Percentiles rank a stretch among this genome's conserved stretches.
Evolutionary conservation across 2,888 invertebrate genomes (phyloP).

Genomic region (Phyllotreta cruciferae): DNA sequence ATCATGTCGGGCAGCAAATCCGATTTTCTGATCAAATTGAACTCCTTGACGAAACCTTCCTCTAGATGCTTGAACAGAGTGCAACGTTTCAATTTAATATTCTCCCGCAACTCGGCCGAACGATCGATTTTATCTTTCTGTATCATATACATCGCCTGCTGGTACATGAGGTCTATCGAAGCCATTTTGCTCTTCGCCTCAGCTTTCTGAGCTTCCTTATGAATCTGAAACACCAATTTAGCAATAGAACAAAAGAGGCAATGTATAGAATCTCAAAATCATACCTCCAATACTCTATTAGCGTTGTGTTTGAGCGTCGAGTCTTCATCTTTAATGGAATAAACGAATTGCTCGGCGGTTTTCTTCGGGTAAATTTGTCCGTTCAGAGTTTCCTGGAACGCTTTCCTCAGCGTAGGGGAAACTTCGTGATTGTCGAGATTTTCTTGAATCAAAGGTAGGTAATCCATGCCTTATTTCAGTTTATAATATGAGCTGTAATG

Average conservation of each 20-base stretch:
- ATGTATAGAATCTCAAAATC: not conserved
- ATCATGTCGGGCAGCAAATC: slow-evolving; percentile 51
- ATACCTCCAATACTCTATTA: slow-evolving; percentile 43
- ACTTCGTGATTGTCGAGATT: slow-evolving; percentile 49
- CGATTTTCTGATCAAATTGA: slow-evolving; percentile 49
- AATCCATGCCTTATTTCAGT: slow-evolving; percentile 46
- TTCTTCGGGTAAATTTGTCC: slow-evolving; percentile 45
- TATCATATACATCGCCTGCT: slow-evolving; percentile 48
- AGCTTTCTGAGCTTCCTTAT: slow-evolving; percentile 31
- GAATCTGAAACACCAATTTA: slow-evolving; percentile 31
- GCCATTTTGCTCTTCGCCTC: slow-evolving; percentile 43
- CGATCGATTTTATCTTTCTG: slow-evolving; percentile 43
- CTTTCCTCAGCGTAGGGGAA: slow-evolving; percentile 47
- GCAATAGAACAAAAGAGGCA: not conserved
- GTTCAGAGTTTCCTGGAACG: slow-evolving; percentile 52
- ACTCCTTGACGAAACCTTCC: slow-evolving; percentile 42
- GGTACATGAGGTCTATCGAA: slow-evolving; percentile 49
- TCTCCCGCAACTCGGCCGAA: slow-evolving; percentile 43
- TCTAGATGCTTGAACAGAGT: slow-evolving; percentile 45
- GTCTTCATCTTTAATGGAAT: slow-evolving; percentile 45
- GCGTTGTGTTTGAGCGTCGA: slow-evolving; percentile 41
- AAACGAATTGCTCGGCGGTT: slow-evolving; percentile 49
- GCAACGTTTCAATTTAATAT: slow-evolving; percentile 46
- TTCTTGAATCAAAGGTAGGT: slow-evolving; percentile 50
- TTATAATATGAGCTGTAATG: not conserved